phyloP scores from a whole-genome alignment of 2,888 invertebrate species.

The Silvanus unidentatus region DNA sequence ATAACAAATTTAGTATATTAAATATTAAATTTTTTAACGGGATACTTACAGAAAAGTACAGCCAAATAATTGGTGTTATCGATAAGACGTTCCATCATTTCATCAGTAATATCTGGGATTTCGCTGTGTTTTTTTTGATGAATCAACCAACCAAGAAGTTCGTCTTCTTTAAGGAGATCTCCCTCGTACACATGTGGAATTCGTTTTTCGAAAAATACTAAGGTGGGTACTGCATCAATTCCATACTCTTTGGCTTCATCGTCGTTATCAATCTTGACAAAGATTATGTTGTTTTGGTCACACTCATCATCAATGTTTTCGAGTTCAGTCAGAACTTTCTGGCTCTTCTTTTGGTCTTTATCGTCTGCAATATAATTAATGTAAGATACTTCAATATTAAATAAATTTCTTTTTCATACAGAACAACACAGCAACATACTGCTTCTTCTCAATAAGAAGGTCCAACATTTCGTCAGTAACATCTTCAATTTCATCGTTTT shows the following conservation, averaged over 20 bases:
- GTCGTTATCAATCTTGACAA: slow-evolving; percentile 85
- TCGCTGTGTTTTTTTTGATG: slow-evolving; percentile 87
- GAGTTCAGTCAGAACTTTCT: slow-evolving; percentile 73
- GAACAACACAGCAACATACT: slow-evolving; percentile 83
- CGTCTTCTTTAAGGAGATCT: slow-evolving; percentile 82
- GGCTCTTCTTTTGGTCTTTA: slow-evolving; percentile 85
- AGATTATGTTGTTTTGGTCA: slow-evolving; percentile 85
- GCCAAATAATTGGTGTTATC: slow-evolving; percentile 75
- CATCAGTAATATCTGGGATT: slow-evolving; percentile 87
- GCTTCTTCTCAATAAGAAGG: slow-evolving; percentile 80
- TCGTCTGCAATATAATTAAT: no score
- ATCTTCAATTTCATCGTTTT: slow-evolving; percentile 88
- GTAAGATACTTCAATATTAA: no score
- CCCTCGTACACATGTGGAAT: slow-evolving; percentile 59
- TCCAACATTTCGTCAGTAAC: slow-evolving; percentile 93
- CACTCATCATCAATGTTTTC: slow-evolving; percentile 93
- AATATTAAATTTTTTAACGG: not conserved
- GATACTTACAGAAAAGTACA: slow-evolving; percentile 81
- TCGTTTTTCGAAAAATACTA: slow-evolving; percentile 65
- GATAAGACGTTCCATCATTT: slow-evolving; percentile 88
- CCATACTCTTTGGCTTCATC: slow-evolving; percentile 87
- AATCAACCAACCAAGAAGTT: slow-evolving; percentile 81
- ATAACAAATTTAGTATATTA: slow-evolving; percentile 26
- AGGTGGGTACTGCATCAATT: slow-evolving; percentile 73
- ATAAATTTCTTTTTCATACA: no score